Conservation (phyloP, 2,113 vertebrate genomes). For the Petrocephalus microphthalmus region DNA sequence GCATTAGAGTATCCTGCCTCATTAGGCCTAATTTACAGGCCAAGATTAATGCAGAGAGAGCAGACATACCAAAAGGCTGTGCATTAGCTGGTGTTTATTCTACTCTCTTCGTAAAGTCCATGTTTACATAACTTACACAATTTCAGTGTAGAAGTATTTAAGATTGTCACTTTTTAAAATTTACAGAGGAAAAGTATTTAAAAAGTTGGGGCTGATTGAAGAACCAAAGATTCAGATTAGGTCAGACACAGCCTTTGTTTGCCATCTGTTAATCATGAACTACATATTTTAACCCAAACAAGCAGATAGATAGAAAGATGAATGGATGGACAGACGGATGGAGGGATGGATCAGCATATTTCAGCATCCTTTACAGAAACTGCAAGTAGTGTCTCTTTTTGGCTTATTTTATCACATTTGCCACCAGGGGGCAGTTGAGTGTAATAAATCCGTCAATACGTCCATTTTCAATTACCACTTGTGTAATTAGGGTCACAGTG, state of each 20-base stretch:
- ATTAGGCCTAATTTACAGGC: not conserved
- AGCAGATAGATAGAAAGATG: not conserved
- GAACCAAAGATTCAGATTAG: not conserved
- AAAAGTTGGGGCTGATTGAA: not conserved
- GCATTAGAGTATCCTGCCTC: too few relatives aligned
- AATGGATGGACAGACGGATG: not conserved
- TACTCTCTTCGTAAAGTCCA: not conserved
- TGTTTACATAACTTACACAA: not conserved
- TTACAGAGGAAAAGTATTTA: not conserved
- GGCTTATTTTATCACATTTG: not conserved
- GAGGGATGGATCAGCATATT: not conserved
- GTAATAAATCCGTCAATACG: not conserved
- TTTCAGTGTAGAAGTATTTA: not conserved
- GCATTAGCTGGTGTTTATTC: not conserved
- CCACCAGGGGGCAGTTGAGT: slow-evolving; percentile 14
- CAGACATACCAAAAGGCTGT: not conserved
- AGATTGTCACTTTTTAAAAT: not conserved
- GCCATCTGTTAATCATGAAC: not conserved
- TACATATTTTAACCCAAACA: not conserved
- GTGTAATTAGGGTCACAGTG: not conserved
- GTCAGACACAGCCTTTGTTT: not conserved
- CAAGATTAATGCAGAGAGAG: not conserved
- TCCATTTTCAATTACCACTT: not conserved
- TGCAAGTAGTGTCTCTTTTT: not conserved
- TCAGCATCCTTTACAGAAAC: not conserved